Conservation (phyloP, 2,113 vertebrate genomes). For the Anser cygnoides region DNA sequence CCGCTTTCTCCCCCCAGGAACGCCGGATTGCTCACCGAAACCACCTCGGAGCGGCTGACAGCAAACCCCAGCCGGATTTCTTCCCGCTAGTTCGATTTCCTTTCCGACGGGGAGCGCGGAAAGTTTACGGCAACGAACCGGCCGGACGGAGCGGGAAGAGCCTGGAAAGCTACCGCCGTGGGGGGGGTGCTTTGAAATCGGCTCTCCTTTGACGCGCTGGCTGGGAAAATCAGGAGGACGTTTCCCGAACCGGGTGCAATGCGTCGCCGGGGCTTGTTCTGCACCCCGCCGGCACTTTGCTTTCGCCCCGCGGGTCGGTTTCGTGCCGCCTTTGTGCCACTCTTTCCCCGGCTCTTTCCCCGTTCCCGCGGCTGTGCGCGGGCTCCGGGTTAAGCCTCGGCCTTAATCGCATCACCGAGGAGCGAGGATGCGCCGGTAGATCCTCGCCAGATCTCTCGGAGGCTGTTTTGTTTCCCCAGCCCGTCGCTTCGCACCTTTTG, state of each 20-base stretch:
- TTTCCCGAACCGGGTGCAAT: no score
- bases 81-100: not conserved
- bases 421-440: not conserved
- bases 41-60: not conserved
- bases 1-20: not conserved
- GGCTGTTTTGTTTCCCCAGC: not conserved
- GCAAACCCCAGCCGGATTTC: not conserved
- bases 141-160: not conserved
- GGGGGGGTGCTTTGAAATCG: not conserved
- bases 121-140: not conserved
- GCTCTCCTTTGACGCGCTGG: not conserved
- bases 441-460: accelerated
- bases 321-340: not conserved
- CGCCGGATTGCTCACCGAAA: not conserved
- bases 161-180: accelerated
- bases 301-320: no score
- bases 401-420: not conserved
- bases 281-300: no score
- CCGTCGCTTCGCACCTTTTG: not conserved
- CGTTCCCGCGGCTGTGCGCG: accelerated
- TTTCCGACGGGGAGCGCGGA: not conserved
- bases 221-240: no score
- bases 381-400: not conserved
- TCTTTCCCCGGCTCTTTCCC: not conserved
- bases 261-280: no score